Evolutionary conservation across 2,888 invertebrate genomes (phyloP), one percentile per base, ranked within the genome.

Genomic region (Pegoplata infirma): DNA sequence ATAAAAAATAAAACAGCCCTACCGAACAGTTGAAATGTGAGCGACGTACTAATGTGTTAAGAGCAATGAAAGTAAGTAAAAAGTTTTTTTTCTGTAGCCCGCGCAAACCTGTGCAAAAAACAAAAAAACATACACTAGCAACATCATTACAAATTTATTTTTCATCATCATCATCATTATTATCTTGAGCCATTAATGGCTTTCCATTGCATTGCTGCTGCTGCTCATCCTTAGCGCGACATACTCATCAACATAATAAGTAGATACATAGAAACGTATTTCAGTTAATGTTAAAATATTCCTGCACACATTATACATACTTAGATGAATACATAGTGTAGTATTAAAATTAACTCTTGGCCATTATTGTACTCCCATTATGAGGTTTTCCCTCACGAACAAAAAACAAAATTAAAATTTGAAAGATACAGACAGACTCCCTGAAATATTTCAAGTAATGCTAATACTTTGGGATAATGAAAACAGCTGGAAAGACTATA

Each of bases 21-120:
- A 82, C 85, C 85, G 85, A 85, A 85, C 85, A 85, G 85, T 84
- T 86, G 85, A 85, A 85, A 85, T 85, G 85, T 85, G 84, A 84
- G 84, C 85, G 84, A 84, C 84, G 84, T 85, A 86, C 85, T 86
- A 80, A 79, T 71, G 72, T 71, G 40, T 69, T 63, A 55, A 47
- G n/a, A n/a, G 61, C 49, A 75, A 75, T 59, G 76, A 71, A 72
- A 76, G 67, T 72, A 76, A 69, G 73, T 69, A 76, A 76, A 80
- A 80, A 80, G 77, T 64, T 66, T 74, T n/a, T n/a, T 66, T 72
- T 68, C 36, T 5, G 72, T 76, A 76, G 76, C 76, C 80, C 80
- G 81, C 76, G 80, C 71, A 78, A 80, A 40, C 36, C 36, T 40
- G 32, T 40, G 36, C 36, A 5, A 40, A 40, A 40, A 72, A 76